These are phyloP conservation scores for Balanococcus diminutus DNA, from an alignment of 2,888 invertebrate genomes.

Conservation along the genomic window DNA sequence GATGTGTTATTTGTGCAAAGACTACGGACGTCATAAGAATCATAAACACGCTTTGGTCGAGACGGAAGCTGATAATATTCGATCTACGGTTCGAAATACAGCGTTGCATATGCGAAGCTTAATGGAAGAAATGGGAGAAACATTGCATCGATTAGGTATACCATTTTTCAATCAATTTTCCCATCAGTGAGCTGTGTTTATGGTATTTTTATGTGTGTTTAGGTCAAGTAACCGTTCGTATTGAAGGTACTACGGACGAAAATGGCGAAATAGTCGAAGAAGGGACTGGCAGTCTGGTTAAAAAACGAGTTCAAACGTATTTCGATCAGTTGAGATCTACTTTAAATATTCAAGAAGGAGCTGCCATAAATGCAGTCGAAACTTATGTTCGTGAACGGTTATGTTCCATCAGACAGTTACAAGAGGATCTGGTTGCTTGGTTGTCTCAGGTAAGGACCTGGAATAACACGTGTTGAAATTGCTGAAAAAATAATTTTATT, in stretches of 20 bases:
- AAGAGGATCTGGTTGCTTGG: constrained; percentile 65
- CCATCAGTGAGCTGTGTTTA: background rate
- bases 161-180: background rate
- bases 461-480: background rate
- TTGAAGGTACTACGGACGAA: constrained; percentile 59
- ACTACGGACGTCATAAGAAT: constrained; percentile 66
- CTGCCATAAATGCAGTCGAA: constrained; percentile 66
- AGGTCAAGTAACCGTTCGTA: constrained; percentile 62
- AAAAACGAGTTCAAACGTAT: constrained; percentile 64
- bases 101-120: constrained; percentile 65
- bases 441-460: constrained; percentile 62
- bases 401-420: constrained; percentile 65
- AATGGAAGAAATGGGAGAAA: constrained; percentile 65
- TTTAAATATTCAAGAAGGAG: constrained; percentile 65
- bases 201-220: constrained; percentile 9
- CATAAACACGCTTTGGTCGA: constrained; percentile 67
- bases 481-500: too few species aligned
- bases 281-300: constrained; percentile 63
- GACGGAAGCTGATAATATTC: constrained; percentile 66
- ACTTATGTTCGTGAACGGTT: constrained; percentile 66
- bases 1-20: constrained; percentile 68
- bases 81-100: constrained; percentile 63
- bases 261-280: constrained; percentile 57
- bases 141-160: constrained; percentile 61
- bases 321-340: constrained; percentile 65